These are phyloP conservation scores for Eleginops maclovinus DNA, from an alignment of 2,113 vertebrate genomes.

Conservation along the genomic window DNA sequence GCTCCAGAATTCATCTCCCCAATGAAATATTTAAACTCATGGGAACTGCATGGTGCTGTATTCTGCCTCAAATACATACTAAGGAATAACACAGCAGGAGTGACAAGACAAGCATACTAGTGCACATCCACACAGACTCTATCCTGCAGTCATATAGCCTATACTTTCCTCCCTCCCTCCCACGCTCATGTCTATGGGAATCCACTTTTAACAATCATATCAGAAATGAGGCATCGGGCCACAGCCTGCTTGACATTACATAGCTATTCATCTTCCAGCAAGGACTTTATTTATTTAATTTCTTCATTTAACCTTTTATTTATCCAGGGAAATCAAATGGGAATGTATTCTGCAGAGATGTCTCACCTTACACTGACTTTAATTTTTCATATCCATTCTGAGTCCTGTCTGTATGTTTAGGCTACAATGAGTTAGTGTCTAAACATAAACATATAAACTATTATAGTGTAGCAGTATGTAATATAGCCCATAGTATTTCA, in stretches of 20 bases:
- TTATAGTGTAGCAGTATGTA: too few relatives aligned
- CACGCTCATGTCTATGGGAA: constrained; percentile 29
- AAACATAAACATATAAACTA: too few relatives aligned
- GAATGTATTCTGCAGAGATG: constrained; percentile 24
- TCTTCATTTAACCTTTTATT: constrained; percentile 68
- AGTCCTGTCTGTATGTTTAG: too few relatives aligned
- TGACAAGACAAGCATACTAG: constrained; percentile 29
- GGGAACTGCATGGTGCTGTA: constrained; percentile 29
- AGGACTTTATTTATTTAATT: constrained; percentile 54
- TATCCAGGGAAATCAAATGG: constrained; percentile 63
- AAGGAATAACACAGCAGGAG: background rate
- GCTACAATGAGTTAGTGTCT: too few relatives aligned
- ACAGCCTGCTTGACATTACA: constrained; percentile 58
- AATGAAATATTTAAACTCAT: constrained; percentile 68
- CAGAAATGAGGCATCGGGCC: constrained; percentile 38
- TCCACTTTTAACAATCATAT: constrained; percentile 38
- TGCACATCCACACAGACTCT: constrained; percentile 15
- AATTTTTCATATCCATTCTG: background rate
- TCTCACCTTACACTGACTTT: constrained; percentile 11
- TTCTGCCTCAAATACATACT: constrained; percentile 34
- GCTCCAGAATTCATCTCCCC: constrained; percentile 35
- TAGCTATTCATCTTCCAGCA: constrained; percentile 61
- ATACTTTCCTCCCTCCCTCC: constrained; percentile 18
- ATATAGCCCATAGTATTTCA: too few relatives aligned
- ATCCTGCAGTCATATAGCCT: constrained; percentile 23